These are phyloP conservation scores for Prosapia bicincta DNA, from an alignment of 2,888 invertebrate species.

Conservation along the genomic window DNA sequence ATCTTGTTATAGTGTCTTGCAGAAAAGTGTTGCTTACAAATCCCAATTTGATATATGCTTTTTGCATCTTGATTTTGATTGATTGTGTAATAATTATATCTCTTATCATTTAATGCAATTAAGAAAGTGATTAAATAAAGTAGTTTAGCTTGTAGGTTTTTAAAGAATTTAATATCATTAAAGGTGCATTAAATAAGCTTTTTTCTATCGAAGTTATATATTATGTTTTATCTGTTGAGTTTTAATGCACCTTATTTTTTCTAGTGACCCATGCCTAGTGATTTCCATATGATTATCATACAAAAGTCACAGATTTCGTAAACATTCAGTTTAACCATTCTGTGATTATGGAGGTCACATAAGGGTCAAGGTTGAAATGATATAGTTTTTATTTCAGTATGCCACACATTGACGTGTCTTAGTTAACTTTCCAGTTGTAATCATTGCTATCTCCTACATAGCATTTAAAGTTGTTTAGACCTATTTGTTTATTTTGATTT, in stretches of 20 bases:
- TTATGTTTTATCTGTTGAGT: too few relatives aligned
- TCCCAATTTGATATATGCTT: background rate
- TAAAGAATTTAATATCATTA: background rate
- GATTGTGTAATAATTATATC: background rate
- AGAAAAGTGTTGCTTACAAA: too few relatives aligned
- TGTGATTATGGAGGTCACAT: background rate
- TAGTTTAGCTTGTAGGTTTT: too few relatives aligned
- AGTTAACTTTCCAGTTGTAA: background rate
- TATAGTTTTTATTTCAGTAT: background rate
- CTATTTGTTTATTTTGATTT: background rate
- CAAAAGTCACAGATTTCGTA: background rate
- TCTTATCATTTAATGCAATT: background rate
- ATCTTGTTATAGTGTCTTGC: too few relatives aligned
- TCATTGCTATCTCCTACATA: background rate
- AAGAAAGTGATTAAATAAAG: background rate
- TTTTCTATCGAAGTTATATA: too few relatives aligned
- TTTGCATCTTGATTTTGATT: background rate
- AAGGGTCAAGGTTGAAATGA: background rate
- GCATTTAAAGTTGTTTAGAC: background rate
- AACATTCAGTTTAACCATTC: background rate
- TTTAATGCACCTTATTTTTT: too few relatives aligned
- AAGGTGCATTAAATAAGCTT: too few relatives aligned
- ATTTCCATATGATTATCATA: background rate
- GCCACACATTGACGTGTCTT: background rate
- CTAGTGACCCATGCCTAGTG: background rate